Base-by-base conservation (phyloP, 2,888 invertebrate genomes). In the Mythimna lalbum region DNA sequence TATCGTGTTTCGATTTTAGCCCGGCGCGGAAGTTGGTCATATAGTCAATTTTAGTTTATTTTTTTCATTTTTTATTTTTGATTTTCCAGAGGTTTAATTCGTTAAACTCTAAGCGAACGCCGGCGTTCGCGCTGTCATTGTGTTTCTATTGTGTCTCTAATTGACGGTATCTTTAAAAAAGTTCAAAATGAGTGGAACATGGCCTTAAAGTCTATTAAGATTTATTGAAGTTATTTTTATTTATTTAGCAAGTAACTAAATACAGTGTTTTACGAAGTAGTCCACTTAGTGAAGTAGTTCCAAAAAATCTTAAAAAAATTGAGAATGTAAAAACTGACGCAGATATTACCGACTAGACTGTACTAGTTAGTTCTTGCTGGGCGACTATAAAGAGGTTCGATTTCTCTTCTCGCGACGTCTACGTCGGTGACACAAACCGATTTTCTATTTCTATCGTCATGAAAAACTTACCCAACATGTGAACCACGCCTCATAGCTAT, bases 361-460 rank as follows among this genome's bases (percentile, higher is more conserved):
- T 33, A 43, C 60, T 19, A 50, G 47, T 52, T 52, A 49, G 39
- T 71, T 62, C 36, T 77, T 39, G 27, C 39, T 52, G n/a, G 55
- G 63, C 60, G 19, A 53, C 47, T 64, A 56, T 43, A 47, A 12
- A 47, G 43, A 69, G 57, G 17, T 27, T 63, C 60, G 71, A 73
- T 71, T 64, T 80, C 81, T 80, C 73, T 63, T 68, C 60, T 52
- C 56, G 43, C 63, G 39, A 50, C 67, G 50, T 33, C 64, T 64
- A 61, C 64, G 50, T 19, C 43, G 60, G 63, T 69, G 71, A 63
- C 69, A 76, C 69, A 55, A 60, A 75, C 72, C 68, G 66, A 78
- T 82, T 82, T 83, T 84, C 84, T 82, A 83, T 83, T 81, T 75
- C 75, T 66, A 78, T 67, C 33, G 65, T n/a, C 33, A 63, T 62